Base-by-base conservation (phyloP, 2,113 vertebrate species). In the Piprites chloris region DNA sequence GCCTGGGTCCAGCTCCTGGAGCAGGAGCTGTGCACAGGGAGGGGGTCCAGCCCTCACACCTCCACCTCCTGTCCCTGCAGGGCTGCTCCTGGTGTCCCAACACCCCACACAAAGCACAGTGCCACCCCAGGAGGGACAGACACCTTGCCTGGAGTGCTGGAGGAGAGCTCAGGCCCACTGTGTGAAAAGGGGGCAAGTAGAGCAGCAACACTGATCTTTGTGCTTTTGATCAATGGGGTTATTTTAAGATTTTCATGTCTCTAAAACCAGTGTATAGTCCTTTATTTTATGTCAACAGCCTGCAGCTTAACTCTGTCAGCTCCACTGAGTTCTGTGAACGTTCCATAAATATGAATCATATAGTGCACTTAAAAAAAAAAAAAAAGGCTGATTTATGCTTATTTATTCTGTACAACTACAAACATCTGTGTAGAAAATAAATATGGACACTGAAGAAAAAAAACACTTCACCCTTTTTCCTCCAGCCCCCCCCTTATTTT, bases 391-490 rank as follows among this genome's bases (percentile, higher is more conserved):
- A 92, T 93, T 94, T 96, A 78, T 91, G 42, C 84, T 85, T 96
- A 77, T 90, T 96, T 97, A 93, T 87, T 71, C 46, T 90, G 33
- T 75, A 63, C 80, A 96, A 92, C 76, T 90, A 69, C 92, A 96
- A 97, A 96, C 91, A 95, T 85, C 92, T 97, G 92, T 74, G 87
- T 80, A 66, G 69, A 93, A 95, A 96, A 95, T 91, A 97, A 95
- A 95, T 94, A 94, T 18, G 91, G 76, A 80, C 77, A 90, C 78
- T 53, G 37, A 90, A 88, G 55, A 11, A 47, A 86, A 95, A 76
- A 41, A 26, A 0, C 44, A 71, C 39, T 55, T 89, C n/a, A 62
- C 30, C 44, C 78, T 87, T 93, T 85, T 71, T 55, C 63, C 67
- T 33, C 9, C 23, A 59, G 23, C 17, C 17, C 24, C 50, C 15